Evolutionary conservation across 2,797 vertebrate species (phyloP).

Genomic region (Glyptemys insculpta): DNA sequence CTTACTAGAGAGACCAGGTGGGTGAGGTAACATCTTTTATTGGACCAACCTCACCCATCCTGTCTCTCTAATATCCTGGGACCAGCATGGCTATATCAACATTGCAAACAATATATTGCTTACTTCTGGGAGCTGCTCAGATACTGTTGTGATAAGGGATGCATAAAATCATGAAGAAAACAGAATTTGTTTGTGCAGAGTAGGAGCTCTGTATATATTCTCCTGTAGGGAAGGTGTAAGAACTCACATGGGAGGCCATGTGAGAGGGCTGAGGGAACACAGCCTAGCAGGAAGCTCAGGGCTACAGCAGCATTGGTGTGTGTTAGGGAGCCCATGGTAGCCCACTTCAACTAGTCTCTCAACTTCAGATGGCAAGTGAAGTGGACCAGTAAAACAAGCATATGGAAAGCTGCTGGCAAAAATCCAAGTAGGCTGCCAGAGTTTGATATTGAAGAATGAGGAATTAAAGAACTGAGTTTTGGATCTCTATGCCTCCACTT

Average conservation of each 20-base stretch:
- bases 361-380: no score
- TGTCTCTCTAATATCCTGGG: no score
- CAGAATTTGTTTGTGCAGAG: not conserved
- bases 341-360: no score
- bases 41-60: no score
- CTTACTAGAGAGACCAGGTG: not conserved
- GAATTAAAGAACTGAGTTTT: no score
- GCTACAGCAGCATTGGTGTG: fast-evolving
- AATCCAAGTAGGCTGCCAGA: no score
- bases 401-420: no score
- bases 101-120: not conserved
- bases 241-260: not conserved
- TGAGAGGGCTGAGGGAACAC: not conserved
- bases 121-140: not conserved
- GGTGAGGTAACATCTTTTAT: no score
- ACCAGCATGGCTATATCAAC: no score
- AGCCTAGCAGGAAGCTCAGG: fast-evolving
- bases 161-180: not conserved
- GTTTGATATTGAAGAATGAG: no score
- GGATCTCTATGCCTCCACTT: no score
- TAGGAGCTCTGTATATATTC: not conserved
- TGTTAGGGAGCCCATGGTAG: not conserved
- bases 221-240: not conserved
- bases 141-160: not conserved
- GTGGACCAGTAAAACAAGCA: no score